A percentile compares a stretch with the other conserved stretches of the same genome.
Evolutionary conservation across 2,113 vertebrate genomes (phyloP).

Genomic region (Beaufortia kweichowensis): DNA sequence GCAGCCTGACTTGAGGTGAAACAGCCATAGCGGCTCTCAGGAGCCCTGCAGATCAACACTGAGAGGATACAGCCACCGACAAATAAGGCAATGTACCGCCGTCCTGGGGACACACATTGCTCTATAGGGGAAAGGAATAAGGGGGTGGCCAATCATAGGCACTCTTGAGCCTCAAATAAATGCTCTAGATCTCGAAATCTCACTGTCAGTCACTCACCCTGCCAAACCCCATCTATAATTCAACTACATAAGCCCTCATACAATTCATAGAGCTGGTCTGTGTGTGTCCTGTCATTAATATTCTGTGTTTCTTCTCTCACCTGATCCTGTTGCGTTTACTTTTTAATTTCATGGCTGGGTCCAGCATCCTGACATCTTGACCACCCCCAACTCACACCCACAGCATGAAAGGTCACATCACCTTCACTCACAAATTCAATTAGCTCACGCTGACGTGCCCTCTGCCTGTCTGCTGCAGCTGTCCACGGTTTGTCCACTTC

Average conservation of each 20-base stretch:
- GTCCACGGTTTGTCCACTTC: constrained; percentile 58
- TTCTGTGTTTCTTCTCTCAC: constrained; percentile 44
- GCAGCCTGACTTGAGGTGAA: constrained; percentile 52
- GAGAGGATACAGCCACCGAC: constrained; percentile 59
- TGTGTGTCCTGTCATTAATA: background rate
- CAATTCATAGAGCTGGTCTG: constrained; percentile 65
- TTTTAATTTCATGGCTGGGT: constrained; percentile 63
- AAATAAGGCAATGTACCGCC: constrained; percentile 61
- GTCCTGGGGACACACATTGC: constrained; percentile 57
- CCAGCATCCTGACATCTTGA: constrained; percentile 56
- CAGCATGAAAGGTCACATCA: constrained; percentile 44
- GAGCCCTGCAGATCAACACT: constrained; percentile 51
- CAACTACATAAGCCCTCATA: constrained; percentile 70
- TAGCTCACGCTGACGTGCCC: constrained; percentile 39
- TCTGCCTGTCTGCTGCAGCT: constrained; percentile 54
- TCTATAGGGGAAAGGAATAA: constrained; percentile 53
- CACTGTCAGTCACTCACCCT: constrained; percentile 72
- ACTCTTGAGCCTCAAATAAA: constrained; percentile 65
- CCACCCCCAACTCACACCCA: constrained; percentile 47
- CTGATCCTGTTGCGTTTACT: constrained; percentile 58
- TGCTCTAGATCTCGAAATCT: constrained; percentile 68
- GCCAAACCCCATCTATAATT: constrained; percentile 73
- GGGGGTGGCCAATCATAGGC: constrained; percentile 63
- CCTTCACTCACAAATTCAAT: constrained; percentile 56
- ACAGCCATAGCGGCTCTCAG: constrained; percentile 57